Conservation (phyloP, 1,140 invertebrate genomes). For the Teleogryllus occipitalis region DNA sequence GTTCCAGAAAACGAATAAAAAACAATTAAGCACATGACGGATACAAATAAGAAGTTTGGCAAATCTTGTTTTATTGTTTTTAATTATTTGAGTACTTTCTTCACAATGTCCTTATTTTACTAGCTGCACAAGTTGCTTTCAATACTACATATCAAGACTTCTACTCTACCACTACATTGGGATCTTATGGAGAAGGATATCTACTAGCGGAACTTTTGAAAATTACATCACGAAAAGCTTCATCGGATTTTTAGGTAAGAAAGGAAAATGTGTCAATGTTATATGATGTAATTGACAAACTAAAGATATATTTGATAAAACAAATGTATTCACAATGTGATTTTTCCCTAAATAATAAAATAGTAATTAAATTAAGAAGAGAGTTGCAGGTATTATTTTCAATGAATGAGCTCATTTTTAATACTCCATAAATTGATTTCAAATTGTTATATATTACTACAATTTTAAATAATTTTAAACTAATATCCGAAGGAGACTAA, state of each 20-base stretch:
- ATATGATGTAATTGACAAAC: too few species aligned
- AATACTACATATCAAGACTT: neutral
- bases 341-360: neutral
- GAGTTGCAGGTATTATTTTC: neutral
- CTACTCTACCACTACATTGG: neutral
- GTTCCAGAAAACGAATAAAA: neutral
- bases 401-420: neutral
- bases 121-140: neutral
- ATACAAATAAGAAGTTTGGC: neutral
- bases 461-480: too few species aligned
- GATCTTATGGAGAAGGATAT: neutral
- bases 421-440: too few species aligned
- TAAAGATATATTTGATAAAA: neutral
- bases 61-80: neutral
- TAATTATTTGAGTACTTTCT: neutral
- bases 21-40: neutral
- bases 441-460: too few species aligned
- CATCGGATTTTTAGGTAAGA: neutral
- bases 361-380: neutral
- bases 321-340: neutral
- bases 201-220: neutral
- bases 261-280: neutral
- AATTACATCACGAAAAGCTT: neutral
- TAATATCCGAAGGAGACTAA: too few species aligned
- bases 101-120: neutral